Conservation (phyloP, 2,113 vertebrate genomes). For the Orcinus orca region DNA sequence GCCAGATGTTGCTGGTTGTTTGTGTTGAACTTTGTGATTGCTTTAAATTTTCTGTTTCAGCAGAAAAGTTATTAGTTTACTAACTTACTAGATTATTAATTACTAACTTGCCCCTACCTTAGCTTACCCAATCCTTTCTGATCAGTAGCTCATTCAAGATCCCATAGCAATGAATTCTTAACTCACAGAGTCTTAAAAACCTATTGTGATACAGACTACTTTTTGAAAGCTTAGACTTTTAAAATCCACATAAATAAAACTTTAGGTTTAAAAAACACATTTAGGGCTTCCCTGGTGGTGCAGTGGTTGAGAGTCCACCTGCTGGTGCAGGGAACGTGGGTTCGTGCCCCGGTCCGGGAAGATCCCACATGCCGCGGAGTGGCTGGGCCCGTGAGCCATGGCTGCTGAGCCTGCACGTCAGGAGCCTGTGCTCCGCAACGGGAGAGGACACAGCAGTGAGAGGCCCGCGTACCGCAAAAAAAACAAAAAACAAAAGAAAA, state of each 20-base stretch:
- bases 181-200: background rate
- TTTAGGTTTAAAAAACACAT: background rate
- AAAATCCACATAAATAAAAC: background rate
- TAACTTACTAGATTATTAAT: background rate
- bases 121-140: background rate
- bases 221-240: constrained; percentile 31
- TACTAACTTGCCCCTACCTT: background rate
- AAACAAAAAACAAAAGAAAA: too few relatives aligned
- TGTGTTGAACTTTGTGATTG: background rate
- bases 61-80: background rate
- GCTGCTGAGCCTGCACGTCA: too few relatives aligned
- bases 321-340: too few relatives aligned
- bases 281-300: background rate
- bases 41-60: constrained; percentile 14
- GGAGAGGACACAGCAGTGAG: too few relatives aligned
- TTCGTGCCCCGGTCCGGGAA: too few relatives aligned
- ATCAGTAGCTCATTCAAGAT: background rate
- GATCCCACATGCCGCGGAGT: too few relatives aligned
- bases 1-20: background rate
- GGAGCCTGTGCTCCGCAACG: too few relatives aligned
- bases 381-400: too few relatives aligned
- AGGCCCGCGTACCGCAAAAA: too few relatives aligned
- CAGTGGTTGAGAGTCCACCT: too few relatives aligned
- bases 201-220: background rate
- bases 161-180: background rate